These are phyloP conservation scores for Perca schrenkii DNA, from an alignment of 2,113 vertebrate genomes.

Conservation along the genomic window DNA sequence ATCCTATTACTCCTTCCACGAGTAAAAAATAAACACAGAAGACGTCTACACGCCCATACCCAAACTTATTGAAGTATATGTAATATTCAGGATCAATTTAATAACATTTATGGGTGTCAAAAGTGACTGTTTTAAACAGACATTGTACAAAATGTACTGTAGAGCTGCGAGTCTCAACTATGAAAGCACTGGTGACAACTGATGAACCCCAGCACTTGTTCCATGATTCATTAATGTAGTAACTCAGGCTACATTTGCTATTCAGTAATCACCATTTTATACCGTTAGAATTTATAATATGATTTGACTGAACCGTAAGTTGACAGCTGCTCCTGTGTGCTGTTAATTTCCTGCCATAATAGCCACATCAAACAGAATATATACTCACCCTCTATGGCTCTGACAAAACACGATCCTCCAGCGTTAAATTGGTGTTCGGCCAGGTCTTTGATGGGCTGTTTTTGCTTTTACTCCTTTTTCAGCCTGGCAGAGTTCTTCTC, in stretches of 20 bases:
- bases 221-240: slow-evolving; percentile 41
- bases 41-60: not conserved
- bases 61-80: slow-evolving; percentile 1
- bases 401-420: slow-evolving; percentile 51
- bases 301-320: slow-evolving; percentile 17
- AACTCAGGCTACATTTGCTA: slow-evolving; percentile 13
- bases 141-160: slow-evolving; percentile 20
- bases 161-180: slow-evolving; percentile 8
- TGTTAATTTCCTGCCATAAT: slow-evolving; percentile 59
- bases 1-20: slow-evolving; percentile 28
- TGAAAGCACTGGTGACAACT: slow-evolving; percentile 50
- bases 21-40: slow-evolving; percentile 19
- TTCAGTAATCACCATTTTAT: slow-evolving; percentile 26
- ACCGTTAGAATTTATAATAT: slow-evolving; percentile 22
- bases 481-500: slow-evolving; percentile 44
- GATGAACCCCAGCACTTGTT: slow-evolving; percentile 57
- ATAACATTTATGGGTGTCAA: not conserved
- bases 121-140: not conserved
- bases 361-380: slow-evolving; percentile 63
- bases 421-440: slow-evolving; percentile 28
- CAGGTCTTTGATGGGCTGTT: slow-evolving; percentile 41
- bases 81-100: not conserved
- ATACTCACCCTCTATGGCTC: slow-evolving; percentile 68
- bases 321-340: slow-evolving; percentile 53
- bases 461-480: slow-evolving; percentile 32